These are phyloP conservation scores for Cydia amplana DNA, from an alignment of 1,140 invertebrate species.

Conservation along the genomic window DNA sequence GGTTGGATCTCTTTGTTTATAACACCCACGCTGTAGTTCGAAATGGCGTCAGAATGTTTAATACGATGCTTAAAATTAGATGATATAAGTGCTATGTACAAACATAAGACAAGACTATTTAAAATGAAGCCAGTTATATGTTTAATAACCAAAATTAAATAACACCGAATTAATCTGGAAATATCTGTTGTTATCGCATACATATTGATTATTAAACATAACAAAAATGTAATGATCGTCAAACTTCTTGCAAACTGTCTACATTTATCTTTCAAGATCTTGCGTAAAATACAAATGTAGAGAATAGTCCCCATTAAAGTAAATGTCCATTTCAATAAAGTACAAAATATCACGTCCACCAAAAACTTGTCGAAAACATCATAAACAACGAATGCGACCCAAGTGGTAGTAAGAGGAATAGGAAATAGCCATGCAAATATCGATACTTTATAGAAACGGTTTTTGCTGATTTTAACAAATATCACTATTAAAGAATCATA, in stretches of 20 bases:
- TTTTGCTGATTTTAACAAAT: slow-evolving; percentile 59
- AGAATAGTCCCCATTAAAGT: slow-evolving; percentile 58
- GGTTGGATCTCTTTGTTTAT: slow-evolving; percentile 20
- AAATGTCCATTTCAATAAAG: slow-evolving; percentile 61
- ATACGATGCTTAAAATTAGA: slow-evolving; percentile 48
- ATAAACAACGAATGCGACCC: slow-evolving; percentile 40
- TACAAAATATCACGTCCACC: slow-evolving; percentile 56
- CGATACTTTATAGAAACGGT: slow-evolving; percentile 55
- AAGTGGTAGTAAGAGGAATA: slow-evolving; percentile 48
- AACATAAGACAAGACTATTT: slow-evolving; percentile 57
- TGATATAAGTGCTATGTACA: slow-evolving; percentile 56
- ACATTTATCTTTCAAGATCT: slow-evolving; percentile 60
- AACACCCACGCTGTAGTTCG: slow-evolving; percentile 46
- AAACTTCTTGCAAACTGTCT: slow-evolving; percentile 63
- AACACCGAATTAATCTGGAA: slow-evolving; percentile 53
- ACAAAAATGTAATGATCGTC: slow-evolving; percentile 60
- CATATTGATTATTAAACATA: slow-evolving; percentile 67
- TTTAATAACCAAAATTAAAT: slow-evolving; percentile 50
- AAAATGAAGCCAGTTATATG: slow-evolving; percentile 60
- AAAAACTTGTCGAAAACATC: slow-evolving; percentile 45
- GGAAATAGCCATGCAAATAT: slow-evolving; percentile 62
- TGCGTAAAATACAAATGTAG: slow-evolving; percentile 56
- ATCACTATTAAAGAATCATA: slow-evolving; percentile 68
- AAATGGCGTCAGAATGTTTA: slow-evolving; percentile 40
- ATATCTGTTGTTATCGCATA: slow-evolving; percentile 66